phyloP scores from a whole-genome alignment of 2,113 vertebrate genomes.

The Cyprinus carpio region DNA sequence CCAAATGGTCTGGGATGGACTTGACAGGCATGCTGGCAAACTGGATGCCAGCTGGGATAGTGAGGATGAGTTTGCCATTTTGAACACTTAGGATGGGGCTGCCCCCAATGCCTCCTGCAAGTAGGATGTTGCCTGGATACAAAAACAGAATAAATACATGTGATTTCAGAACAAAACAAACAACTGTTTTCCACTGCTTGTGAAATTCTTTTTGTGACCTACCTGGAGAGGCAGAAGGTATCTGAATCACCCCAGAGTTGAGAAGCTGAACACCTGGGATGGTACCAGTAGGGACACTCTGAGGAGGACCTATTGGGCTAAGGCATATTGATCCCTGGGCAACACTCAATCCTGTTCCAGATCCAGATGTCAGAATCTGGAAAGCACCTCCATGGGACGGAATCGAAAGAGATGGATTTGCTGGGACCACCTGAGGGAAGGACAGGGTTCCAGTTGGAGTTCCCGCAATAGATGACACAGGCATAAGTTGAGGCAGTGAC shows the following conservation, averaged over 20 bases:
- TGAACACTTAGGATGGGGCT: slow-evolving; percentile 84
- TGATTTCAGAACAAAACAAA: slow-evolving; percentile 4
- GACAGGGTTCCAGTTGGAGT: slow-evolving; percentile 71
- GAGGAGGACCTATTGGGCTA: slow-evolving; percentile 74
- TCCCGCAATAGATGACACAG: slow-evolving; percentile 70
- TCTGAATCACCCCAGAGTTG: slow-evolving; percentile 82
- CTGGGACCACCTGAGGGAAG: slow-evolving; percentile 84
- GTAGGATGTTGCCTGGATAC: slow-evolving; percentile 80
- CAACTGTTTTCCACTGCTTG: neutral
- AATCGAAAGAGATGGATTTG: slow-evolving; percentile 78
- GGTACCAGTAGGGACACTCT: slow-evolving; percentile 64
- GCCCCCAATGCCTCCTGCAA: slow-evolving; percentile 76
- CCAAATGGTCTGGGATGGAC: slow-evolving; percentile 66
- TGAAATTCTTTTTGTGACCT: slow-evolving; percentile 27
- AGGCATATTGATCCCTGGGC: slow-evolving; percentile 74
- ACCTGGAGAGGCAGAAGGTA: slow-evolving; percentile 80
- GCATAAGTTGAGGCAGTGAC: slow-evolving; percentile 75
- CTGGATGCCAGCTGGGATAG: slow-evolving; percentile 86
- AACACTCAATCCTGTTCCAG: slow-evolving; percentile 58
- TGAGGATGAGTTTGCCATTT: slow-evolving; percentile 87
- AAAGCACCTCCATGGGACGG: slow-evolving; percentile 74
- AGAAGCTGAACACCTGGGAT: slow-evolving; percentile 79
- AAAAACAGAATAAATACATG: slow-evolving; percentile 29
- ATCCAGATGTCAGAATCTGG: slow-evolving; percentile 78
- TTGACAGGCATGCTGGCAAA: slow-evolving; percentile 82